A percentile compares a stretch with the other conserved stretches of the same genome.
Evolutionary conservation across 2,113 vertebrate genomes (phyloP).

Genomic region (Noctilio leporinus): DNA sequence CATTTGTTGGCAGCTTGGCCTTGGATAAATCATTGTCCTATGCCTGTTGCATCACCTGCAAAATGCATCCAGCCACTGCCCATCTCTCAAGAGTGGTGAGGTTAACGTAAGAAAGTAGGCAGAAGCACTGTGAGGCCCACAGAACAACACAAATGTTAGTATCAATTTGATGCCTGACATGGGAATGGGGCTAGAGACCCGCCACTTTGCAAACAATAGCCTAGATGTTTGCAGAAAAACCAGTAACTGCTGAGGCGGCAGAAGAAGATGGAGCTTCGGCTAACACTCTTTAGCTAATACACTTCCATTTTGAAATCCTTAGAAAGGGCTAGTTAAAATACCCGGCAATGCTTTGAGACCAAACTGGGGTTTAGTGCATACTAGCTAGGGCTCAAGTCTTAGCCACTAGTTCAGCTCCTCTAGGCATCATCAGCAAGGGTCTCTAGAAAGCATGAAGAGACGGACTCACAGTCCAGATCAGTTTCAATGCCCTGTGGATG

Average conservation of each 20-base stretch:
- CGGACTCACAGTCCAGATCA: background rate
- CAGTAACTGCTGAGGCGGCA: background rate
- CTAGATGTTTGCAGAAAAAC: background rate
- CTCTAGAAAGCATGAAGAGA: background rate
- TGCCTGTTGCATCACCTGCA: background rate
- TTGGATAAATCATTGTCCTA: background rate
- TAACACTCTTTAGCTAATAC: background rate
- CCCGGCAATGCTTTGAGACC: background rate
- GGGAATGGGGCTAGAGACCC: background rate
- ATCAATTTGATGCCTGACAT: no score
- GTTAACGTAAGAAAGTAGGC: background rate
- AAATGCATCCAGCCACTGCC: background rate
- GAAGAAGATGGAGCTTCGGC: background rate
- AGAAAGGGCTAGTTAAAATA: background rate
- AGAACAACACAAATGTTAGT: background rate
- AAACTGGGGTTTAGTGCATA: background rate
- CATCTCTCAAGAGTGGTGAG: background rate
- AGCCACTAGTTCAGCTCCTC: background rate
- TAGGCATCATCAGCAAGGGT: background rate
- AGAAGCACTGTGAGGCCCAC: background rate
- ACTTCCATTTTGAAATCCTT: background rate
- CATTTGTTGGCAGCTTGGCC: background rate
- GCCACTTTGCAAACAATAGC: background rate
- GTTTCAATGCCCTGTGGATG: background rate
- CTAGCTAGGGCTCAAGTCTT: fast-evolving